phyloP scores from a whole-genome alignment of 1,140 invertebrate species.

The Rhopalosiphum padi region DNA sequence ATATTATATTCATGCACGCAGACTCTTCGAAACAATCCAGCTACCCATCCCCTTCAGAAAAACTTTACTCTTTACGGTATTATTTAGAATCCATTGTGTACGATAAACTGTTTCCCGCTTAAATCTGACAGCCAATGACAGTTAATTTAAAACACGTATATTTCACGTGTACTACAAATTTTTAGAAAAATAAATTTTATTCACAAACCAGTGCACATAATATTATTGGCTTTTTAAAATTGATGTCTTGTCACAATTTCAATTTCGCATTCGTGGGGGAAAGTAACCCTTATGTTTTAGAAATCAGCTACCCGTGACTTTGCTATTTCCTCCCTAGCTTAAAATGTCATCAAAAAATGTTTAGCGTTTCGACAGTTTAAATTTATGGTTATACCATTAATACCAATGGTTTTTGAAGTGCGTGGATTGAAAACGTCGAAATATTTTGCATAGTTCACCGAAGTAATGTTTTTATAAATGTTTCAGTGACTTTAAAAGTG shows the following conservation, averaged over 20 bases:
- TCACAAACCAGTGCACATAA: background rate
- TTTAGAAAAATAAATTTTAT: background rate
- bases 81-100: background rate
- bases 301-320: constrained; percentile 37
- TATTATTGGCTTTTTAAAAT: constrained; percentile 22
- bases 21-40: background rate
- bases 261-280: background rate
- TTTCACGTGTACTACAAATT: background rate
- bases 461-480: background rate
- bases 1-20: background rate
- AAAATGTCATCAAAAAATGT: constrained; percentile 29
- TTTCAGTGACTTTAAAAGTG: background rate
- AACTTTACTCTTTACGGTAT: background rate
- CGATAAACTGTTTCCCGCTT: background rate
- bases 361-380: constrained; percentile 29
- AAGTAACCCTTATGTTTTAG: background rate
- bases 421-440: background rate
- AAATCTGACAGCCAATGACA: background rate
- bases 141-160: background rate
- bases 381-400: constrained; percentile 36
- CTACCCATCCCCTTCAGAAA: background rate
- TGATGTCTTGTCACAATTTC: background rate
- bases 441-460: background rate
- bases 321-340: constrained; percentile 19
- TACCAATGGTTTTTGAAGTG: background rate